phyloP scores from a whole-genome alignment of 2,888 invertebrate species.

The Melinaea menophilus region DNA sequence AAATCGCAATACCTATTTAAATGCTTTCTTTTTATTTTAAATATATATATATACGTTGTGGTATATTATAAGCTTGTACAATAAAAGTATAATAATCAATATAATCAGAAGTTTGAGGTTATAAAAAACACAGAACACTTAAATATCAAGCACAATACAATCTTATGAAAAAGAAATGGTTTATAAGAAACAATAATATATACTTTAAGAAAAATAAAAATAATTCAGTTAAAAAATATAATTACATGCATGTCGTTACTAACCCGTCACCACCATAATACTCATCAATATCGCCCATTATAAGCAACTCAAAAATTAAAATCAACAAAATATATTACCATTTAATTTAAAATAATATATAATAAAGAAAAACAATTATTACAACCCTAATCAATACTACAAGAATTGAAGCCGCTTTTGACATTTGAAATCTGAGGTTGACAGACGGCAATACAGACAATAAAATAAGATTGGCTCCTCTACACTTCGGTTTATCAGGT shows the following conservation, averaged over 20 bases:
- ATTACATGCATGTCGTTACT: slow-evolving; percentile 50
- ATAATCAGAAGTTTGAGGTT: too few species aligned
- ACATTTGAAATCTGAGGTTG: background rate
- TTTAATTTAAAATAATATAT: slow-evolving; percentile 36
- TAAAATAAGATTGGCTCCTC: too few species aligned
- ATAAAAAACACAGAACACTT: too few species aligned
- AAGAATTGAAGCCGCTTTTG: slow-evolving; percentile 24
- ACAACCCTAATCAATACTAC: slow-evolving; percentile 12
- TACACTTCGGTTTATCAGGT: too few species aligned
- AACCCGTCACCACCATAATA: slow-evolving; percentile 74
- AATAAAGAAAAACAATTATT: slow-evolving; percentile 21
- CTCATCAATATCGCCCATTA: slow-evolving; percentile 69
- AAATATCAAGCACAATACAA: slow-evolving; percentile 7
- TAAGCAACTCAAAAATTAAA: slow-evolving; percentile 22
- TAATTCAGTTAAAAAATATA: slow-evolving; percentile 22
- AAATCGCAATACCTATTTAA: too few species aligned
- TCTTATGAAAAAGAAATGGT: slow-evolving; percentile 11
- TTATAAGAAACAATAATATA: slow-evolving; percentile 2
- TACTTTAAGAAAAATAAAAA: slow-evolving; percentile 2
- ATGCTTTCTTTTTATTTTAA: too few species aligned
- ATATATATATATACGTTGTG: too few species aligned
- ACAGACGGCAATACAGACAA: background rate
- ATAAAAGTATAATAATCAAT: too few species aligned
- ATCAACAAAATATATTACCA: slow-evolving; percentile 48
- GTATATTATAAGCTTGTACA: too few species aligned